Percentiles rank a stretch among this genome's conserved stretches.
Conservation (phyloP, 1,140 invertebrate species). For the Diabrotica undecimpunctata region DNA sequence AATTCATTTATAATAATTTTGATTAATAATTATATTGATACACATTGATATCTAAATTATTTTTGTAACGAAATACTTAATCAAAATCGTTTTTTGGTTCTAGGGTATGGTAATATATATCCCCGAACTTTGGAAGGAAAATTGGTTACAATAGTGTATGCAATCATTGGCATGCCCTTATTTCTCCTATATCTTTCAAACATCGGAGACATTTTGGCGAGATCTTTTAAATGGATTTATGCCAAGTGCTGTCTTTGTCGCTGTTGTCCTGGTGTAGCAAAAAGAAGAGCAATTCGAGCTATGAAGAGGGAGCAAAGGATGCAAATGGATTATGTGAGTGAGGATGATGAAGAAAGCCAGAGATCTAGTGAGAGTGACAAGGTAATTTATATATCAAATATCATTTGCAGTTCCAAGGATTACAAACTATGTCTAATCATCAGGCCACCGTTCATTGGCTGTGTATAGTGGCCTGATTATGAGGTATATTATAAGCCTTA, state of each 20-base stretch:
- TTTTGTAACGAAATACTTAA: too few relatives aligned
- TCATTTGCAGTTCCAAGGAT: too few relatives aligned
- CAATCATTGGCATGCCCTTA: constrained; percentile 93
- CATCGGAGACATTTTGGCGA: constrained; percentile 92
- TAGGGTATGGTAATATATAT: constrained; percentile 93
- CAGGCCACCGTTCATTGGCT: too few relatives aligned
- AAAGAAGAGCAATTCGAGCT: constrained; percentile 52
- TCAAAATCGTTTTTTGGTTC: constrained; percentile 39
- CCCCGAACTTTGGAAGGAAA: constrained; percentile 91
- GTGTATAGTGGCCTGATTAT: too few relatives aligned
- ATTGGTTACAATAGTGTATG: constrained; percentile 89
- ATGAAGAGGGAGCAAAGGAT: constrained; percentile 34
- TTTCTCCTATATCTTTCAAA: constrained; percentile 93
- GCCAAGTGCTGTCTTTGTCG: constrained; percentile 82
- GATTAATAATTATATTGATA: too few relatives aligned
- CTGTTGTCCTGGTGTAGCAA: constrained; percentile 59
- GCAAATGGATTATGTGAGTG: constrained; percentile 24
- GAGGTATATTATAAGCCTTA: too few relatives aligned
- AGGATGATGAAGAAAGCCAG: constrained; percentile 19
- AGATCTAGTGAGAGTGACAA: constrained; percentile 9
- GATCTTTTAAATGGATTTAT: constrained; percentile 94
- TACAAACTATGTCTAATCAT: too few relatives aligned
- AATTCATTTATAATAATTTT: too few relatives aligned
- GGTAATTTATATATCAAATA: not conserved
- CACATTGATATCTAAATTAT: too few relatives aligned